Evolutionary conservation across 2,888 invertebrate species (phyloP).

Genomic region (Netelia fuscicornis): DNA sequence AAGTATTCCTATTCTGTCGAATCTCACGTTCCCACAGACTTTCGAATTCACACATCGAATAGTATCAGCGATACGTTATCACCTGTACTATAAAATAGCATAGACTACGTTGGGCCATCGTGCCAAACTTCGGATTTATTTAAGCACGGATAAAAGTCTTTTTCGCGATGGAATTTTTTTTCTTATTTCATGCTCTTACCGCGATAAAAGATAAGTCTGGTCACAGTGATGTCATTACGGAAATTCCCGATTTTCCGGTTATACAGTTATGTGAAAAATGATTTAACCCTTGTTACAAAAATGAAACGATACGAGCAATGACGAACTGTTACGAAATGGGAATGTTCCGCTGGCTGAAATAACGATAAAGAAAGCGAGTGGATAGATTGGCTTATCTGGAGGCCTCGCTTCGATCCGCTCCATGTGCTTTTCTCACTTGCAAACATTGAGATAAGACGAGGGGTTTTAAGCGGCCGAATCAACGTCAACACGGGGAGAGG

Average conservation of each 20-base stretch:
- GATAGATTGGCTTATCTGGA: conserved; percentile 35
- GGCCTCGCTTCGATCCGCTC: conserved; percentile 21
- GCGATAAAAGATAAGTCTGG: not conserved
- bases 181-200: not conserved
- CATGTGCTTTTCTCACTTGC: conserved; percentile 16
- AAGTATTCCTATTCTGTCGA: not conserved
- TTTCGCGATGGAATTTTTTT: not conserved
- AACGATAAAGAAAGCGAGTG: conserved; percentile 29
- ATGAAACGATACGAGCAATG: not conserved
- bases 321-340: not conserved
- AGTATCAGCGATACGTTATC: not conserved
- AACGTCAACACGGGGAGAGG: conserved; percentile 23
- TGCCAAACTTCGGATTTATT: not conserved
- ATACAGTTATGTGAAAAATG: not conserved
- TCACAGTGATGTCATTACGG: not conserved
- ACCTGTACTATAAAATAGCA: not conserved
- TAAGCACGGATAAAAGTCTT: not conserved
- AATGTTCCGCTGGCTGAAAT: conserved; percentile 7
- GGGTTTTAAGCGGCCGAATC: conserved; percentile 52
- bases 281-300: not conserved
- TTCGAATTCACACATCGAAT: not conserved
- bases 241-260: not conserved
- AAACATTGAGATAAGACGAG: conserved; percentile 48
- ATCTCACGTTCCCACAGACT: not conserved
- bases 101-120: not conserved